phyloP scores from a whole-genome alignment of 2,113 vertebrate species.

The Urocitellus parryii region DNA sequence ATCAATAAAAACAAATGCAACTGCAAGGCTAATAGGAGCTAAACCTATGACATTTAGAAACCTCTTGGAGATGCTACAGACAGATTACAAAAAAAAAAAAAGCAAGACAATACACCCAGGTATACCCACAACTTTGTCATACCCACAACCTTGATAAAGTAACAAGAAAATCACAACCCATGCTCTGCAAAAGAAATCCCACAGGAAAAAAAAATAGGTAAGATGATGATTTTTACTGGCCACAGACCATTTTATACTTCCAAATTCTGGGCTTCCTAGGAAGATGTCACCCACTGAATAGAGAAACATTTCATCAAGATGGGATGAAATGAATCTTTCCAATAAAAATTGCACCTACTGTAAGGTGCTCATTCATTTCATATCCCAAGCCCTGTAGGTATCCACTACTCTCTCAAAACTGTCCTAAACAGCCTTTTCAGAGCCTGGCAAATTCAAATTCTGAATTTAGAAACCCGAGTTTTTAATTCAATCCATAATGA shows the following conservation, averaged over 20 bases:
- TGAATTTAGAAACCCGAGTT: conserved; percentile 47
- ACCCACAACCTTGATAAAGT: background rate
- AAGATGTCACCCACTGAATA: background rate
- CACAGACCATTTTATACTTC: background rate
- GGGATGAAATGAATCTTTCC: background rate
- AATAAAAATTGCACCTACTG: background rate
- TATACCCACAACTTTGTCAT: background rate
- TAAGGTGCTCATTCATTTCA: conserved; percentile 12
- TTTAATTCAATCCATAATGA: conserved; percentile 53
- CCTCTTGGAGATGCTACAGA: background rate
- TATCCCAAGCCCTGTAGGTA: background rate
- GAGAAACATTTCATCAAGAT: background rate
- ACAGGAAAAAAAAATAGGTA: background rate
- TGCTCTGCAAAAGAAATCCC: background rate
- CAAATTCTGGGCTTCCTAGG: conserved; percentile 41
- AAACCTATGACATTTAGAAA: background rate
- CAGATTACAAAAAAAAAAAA: background rate
- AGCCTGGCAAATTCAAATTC: conserved; percentile 13
- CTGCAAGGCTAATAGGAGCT: background rate
- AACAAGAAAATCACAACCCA: background rate
- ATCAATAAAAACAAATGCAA: conserved; percentile 2
- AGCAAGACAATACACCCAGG: background rate
- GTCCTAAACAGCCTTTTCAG: background rate
- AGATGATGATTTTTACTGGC: background rate
- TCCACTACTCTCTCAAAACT: conserved; percentile 12